A percentile compares a stretch with the other conserved stretches of the same genome.
Conservation (phyloP, 2,113 vertebrate genomes). For the Craseonycteris thonglongyai region DNA sequence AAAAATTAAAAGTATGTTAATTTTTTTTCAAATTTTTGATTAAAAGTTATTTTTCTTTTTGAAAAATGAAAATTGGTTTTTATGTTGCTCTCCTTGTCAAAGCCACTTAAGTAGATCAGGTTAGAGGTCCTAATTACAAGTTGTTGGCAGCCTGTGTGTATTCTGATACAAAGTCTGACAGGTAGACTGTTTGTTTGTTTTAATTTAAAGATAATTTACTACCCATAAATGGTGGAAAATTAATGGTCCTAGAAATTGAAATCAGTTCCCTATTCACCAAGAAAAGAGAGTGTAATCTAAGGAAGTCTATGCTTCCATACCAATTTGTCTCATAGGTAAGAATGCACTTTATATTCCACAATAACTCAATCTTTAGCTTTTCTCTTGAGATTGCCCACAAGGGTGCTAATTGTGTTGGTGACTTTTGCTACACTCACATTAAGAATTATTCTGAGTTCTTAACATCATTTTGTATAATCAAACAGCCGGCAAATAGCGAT, state of each 20-base stretch:
- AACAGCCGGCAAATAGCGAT: background rate
- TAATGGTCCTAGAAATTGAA: constrained; percentile 57
- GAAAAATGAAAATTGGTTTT: constrained; percentile 56
- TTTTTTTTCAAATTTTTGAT: constrained; percentile 31
- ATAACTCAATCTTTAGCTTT: constrained; percentile 16
- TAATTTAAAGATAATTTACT: constrained; percentile 68
- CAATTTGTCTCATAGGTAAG: constrained; percentile 43
- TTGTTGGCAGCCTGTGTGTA: constrained; percentile 45
- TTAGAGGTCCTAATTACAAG: constrained; percentile 51
- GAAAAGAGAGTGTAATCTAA: constrained; percentile 25
- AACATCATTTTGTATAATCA: background rate
- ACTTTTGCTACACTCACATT: constrained; percentile 23
- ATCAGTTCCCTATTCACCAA: constrained; percentile 51
- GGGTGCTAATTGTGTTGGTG: constrained; percentile 44
- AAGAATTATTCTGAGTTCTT: constrained; percentile 41
- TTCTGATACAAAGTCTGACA: constrained; percentile 42
- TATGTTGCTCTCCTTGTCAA: constrained; percentile 33
- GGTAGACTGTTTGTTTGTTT: constrained; percentile 57
- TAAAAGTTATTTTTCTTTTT: constrained; percentile 53
- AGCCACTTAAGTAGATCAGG: constrained; percentile 45
- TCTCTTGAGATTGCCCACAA: constrained; percentile 28
- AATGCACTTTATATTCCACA: constrained; percentile 7
- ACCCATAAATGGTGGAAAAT: constrained; percentile 48
- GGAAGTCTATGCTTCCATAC: background rate
- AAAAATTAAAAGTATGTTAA: background rate